These are phyloP conservation scores for Neodiprion virginianus DNA, from an alignment of 1,140 invertebrate genomes.

Conservation along the genomic window DNA sequence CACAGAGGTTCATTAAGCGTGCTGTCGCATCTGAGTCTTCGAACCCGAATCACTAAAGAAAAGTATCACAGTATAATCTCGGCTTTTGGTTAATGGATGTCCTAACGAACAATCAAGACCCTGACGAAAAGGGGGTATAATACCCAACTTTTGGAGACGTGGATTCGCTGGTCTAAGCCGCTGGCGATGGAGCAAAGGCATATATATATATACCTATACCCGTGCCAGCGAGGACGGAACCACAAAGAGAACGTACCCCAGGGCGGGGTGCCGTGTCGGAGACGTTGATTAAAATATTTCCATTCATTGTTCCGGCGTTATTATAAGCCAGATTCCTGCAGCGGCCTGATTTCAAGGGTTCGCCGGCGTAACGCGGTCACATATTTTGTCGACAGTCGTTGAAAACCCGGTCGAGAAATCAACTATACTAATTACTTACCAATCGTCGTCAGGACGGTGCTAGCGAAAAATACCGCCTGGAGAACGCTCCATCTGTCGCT, in stretches of 20 bases:
- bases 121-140: too few species aligned
- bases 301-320: not conserved
- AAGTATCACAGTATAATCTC: too few species aligned
- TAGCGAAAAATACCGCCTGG: constrained; percentile 84
- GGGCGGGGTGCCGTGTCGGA: not conserved
- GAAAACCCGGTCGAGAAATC: not conserved
- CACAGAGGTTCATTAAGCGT: too few species aligned
- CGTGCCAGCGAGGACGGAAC: not conserved
- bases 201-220: too few species aligned
- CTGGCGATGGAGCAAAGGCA: too few species aligned
- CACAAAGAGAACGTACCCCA: not conserved
- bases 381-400: not conserved
- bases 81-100: too few species aligned
- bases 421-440: constrained; percentile 63
- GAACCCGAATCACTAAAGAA: not conserved
- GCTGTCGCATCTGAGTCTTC: not conserved
- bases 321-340: not conserved
- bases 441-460: constrained; percentile 85
- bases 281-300: constrained; percentile 3
- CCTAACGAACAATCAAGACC: too few species aligned
- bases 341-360: not conserved
- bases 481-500: constrained; percentile 76
- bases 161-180: too few species aligned
- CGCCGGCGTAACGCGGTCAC: not conserved
- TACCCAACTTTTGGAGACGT: too few species aligned